Base-by-base conservation (phyloP, 1,140 invertebrate species). In the Drosophila orosa region DNA sequence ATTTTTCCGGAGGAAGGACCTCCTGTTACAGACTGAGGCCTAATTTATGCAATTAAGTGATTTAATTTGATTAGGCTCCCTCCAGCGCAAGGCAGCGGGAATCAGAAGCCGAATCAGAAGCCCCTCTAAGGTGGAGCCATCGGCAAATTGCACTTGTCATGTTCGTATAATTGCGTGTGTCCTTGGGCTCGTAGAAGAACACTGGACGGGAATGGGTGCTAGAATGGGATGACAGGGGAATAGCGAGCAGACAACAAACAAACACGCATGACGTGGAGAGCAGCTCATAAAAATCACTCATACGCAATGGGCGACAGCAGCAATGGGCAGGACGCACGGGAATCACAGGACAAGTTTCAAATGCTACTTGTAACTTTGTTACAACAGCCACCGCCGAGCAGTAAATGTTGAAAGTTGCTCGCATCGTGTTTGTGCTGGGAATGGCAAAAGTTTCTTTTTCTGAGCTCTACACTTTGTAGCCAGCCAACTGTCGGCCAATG, bases 291-390 rank as follows among this genome's bases (percentile, higher is more conserved):
- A 87, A 83, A 89, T 87, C 81, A 89, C 80, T 89, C 84, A 89
- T 87, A 87, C 83, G 83, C 80, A 77, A 40, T 76, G 78, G 44
- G 40, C 45, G 57, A 58, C 56, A 74, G 55, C 31, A 48, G 45
- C 59, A 44, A 39, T 69, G 47, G 66, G 68, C 57, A 74, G 58
- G 62, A 67, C 45, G 63, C 61, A 60, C 50, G n/a, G 50, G 50
- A 74, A 39, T 75, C 29, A 48, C 55, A 50, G 60, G 68, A 89
- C 84, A 89, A 89, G 57, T 87, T 87, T 87, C 84, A 80, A 87
- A 89, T 87, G 84, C 79, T 89, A 78, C 83, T 87, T 87, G 79
- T 87, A 87, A 89, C 84, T 87, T 87, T 87, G 63, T 74, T 76
- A 69, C 65, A 82, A 44, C 62, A 79, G 60, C 58, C 65, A 69